phyloP scores from a whole-genome alignment of 2,888 invertebrate genomes.

The Lithophane socia region DNA sequence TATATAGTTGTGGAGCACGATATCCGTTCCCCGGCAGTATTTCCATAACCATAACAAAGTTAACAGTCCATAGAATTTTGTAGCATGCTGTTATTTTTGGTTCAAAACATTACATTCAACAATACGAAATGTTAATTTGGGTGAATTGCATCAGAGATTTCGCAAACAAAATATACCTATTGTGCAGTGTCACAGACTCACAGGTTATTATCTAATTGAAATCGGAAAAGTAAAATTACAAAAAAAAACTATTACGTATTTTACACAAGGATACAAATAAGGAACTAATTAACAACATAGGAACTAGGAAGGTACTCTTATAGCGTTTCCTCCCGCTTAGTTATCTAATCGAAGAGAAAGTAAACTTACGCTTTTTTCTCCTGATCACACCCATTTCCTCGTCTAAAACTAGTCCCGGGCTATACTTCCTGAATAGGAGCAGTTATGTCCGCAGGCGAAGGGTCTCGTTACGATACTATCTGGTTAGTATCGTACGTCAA shows the following conservation, averaged over 20 bases:
- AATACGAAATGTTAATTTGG: slow-evolving; percentile 44
- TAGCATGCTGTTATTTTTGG: slow-evolving; percentile 37
- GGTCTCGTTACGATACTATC: slow-evolving; percentile 74
- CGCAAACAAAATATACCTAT: slow-evolving; percentile 28
- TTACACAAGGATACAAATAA: slow-evolving; percentile 14
- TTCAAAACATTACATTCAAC: slow-evolving; percentile 48
- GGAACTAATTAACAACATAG: slow-evolving; percentile 16
- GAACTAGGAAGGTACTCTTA: neutral
- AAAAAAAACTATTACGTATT: neutral
- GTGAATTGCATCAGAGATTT: slow-evolving; percentile 33
- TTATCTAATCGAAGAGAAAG: slow-evolving; percentile 72
- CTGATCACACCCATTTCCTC: slow-evolving; percentile 88
- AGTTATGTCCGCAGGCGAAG: slow-evolving; percentile 72
- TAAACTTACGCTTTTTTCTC: slow-evolving; percentile 88
- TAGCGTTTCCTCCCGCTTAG: slow-evolving; percentile 7
- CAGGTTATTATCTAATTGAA: slow-evolving; percentile 23
- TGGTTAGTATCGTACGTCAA: slow-evolving; percentile 79
- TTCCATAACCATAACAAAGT: slow-evolving; percentile 60
- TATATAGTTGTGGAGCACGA: slow-evolving; percentile 64
- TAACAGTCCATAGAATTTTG: slow-evolving; percentile 47
- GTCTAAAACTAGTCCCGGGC: slow-evolving; percentile 73
- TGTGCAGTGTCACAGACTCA: slow-evolving; percentile 18
- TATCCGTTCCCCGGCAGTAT: slow-evolving; percentile 69
- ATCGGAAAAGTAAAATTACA: neutral
- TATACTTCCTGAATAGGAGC: slow-evolving; percentile 76